Base-by-base conservation (phyloP, 1,140 invertebrate species). In the Bombus breviceps region DNA sequence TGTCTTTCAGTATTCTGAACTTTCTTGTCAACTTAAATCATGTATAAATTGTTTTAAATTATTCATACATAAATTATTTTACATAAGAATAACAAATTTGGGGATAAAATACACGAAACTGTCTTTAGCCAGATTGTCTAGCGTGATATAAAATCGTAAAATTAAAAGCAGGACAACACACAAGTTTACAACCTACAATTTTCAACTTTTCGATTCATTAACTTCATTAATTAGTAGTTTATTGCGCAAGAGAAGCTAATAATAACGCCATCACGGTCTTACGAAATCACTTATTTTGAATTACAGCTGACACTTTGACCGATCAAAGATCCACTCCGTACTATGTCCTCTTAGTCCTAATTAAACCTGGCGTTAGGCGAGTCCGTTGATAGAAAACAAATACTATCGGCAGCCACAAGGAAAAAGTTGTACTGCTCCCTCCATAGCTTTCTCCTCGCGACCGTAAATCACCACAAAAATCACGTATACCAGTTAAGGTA, bases 401-500 rank as follows among this genome's bases (percentile, higher is more conserved):
- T 18, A 22, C 28, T 13, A 18, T 12, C 57, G 13, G 10, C 10
- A 34, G 59, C 22, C 6, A 15, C 3, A 28, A 41, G 25, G 25
- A 81, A 85, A 81, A 81, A 83, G 22, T 66, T 78, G 39, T 71
- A 64, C 25, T 37, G 22, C 15, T 66, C 39, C 39, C 12, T 22
- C 41, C 32, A 12, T 62, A 25, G 83, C 83, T 85, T 85, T 85
- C 84, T 85, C 79, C 43, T 68, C 43, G 43, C 37, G 59, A 41
- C 41, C 22, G 71, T 73, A 53, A 66, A 34, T 68, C 69, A 6
- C 5, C 3, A 57, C 47, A 85, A 81, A 85, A 85, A 85, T 85
- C 13, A 18, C 32, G n/a, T 37, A 37, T 62, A 15, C 79, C 71
- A 10, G 37, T 81, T 81, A 85, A 85, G 43, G 69, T 32, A 68